Evolutionary conservation across 2,113 vertebrate genomes (phyloP).

Genomic region (Pomatostomus ruficeps): DNA sequence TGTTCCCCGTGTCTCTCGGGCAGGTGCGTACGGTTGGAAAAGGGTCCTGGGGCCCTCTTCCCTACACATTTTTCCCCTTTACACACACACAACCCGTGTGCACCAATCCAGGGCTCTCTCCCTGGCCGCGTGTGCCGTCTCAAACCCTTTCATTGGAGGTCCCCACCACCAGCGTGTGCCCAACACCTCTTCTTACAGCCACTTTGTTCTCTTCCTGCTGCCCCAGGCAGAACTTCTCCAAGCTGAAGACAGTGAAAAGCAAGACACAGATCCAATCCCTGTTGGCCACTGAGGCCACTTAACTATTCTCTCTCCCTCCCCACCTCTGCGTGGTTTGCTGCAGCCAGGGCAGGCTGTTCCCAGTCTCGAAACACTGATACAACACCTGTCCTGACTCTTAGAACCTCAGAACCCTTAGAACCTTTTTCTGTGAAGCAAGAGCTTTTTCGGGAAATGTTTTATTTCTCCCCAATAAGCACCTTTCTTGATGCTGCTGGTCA

Average conservation of each 20-base stretch:
- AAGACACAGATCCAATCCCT: not conserved
- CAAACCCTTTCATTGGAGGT: not conserved
- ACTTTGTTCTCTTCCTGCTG: not conserved
- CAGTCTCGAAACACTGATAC: not conserved
- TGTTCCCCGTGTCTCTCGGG: too few species aligned
- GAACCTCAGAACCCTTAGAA: too few species aligned
- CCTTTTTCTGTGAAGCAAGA: not conserved
- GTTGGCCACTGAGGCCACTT: not conserved
- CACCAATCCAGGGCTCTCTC: not conserved
- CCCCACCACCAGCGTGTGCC: not conserved
- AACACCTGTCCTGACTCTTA: not conserved
- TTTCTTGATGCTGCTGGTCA: not conserved
- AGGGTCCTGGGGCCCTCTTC: fast-evolving
- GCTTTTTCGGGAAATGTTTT: not conserved
- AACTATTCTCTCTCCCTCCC: not conserved
- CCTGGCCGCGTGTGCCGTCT: not conserved
- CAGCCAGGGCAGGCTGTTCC: not conserved
- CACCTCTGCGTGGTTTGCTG: not conserved
- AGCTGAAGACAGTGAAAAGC: not conserved
- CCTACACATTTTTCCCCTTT: not conserved
- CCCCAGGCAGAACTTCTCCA: not conserved
- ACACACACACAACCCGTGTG: fast-evolving
- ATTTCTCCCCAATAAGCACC: not conserved
- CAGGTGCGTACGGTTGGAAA: not conserved
- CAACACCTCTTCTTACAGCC: not conserved